Conservation (phyloP, 2,888 invertebrate species). For the Morpho helenor region DNA sequence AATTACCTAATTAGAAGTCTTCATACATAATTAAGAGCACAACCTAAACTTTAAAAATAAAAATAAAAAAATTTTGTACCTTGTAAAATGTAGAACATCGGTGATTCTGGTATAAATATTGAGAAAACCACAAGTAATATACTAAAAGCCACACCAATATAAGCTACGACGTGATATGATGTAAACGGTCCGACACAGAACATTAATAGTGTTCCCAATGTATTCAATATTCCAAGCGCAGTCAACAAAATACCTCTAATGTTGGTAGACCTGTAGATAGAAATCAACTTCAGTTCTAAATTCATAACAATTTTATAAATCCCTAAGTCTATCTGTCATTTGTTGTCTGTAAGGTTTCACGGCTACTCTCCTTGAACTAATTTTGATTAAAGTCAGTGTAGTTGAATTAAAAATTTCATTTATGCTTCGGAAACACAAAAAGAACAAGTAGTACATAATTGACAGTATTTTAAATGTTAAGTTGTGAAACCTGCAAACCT, state of each 20-base stretch:
- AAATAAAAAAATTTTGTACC: slow-evolving; percentile 13
- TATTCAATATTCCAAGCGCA: slow-evolving; percentile 34
- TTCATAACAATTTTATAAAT: too few species aligned
- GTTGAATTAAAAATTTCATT: too few species aligned
- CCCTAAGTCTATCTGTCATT: too few species aligned
- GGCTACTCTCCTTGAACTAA: too few species aligned
- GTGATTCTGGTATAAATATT: slow-evolving; percentile 28
- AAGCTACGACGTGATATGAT: slow-evolving; percentile 30
- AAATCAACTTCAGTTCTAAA: neutral
- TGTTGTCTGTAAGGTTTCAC: too few species aligned
- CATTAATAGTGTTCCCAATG: slow-evolving; percentile 35
- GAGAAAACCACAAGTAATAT: slow-evolving; percentile 28
- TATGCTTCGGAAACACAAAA: too few species aligned
- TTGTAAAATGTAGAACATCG: slow-evolving; percentile 27
- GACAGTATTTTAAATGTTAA: too few species aligned
- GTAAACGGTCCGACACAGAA: slow-evolving; percentile 37
- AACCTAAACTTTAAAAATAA: neutral
- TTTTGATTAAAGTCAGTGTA: too few species aligned
- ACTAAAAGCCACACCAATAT: slow-evolving; percentile 32
- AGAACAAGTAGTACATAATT: too few species aligned
- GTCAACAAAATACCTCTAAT: slow-evolving; percentile 43
- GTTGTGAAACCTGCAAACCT: too few species aligned
- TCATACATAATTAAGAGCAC: too few species aligned
- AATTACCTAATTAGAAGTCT: too few species aligned
- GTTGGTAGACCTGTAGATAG: slow-evolving; percentile 39